phyloP scores from a whole-genome alignment of 2,797 vertebrate genomes.

The Pristis pectinata region DNA sequence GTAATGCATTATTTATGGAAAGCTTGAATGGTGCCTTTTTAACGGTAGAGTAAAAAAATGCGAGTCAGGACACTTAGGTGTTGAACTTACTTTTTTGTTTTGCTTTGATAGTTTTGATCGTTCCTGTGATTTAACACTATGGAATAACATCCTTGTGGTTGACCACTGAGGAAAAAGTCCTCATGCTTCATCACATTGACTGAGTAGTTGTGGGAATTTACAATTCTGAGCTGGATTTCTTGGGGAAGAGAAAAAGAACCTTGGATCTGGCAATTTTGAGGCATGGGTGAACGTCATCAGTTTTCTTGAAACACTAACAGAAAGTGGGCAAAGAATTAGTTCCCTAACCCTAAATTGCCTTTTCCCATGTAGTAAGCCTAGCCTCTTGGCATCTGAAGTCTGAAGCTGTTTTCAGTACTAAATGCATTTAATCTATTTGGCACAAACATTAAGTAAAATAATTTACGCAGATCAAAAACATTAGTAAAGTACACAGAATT shows the following conservation, averaged over 20 bases:
- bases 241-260: not conserved
- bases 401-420: not conserved
- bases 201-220: not conserved
- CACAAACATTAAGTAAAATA: not conserved
- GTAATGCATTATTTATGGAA: not conserved
- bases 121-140: not conserved
- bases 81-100: not conserved
- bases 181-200: not conserved
- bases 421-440: not conserved
- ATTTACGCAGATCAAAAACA: not conserved
- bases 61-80: not conserved
- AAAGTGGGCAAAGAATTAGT: not conserved
- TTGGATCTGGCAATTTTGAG: not conserved
- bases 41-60: not conserved
- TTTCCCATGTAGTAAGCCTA: no score
- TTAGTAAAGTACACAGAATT: not conserved
- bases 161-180: not conserved
- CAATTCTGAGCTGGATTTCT: not conserved
- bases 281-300: not conserved
- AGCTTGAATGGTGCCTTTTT: not conserved
- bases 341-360: not conserved
- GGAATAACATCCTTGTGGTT: not conserved
- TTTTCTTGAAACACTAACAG: not conserved
- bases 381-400: not conserved
- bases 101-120: not conserved